These are phyloP conservation scores for Oscheius sp. DNA, from an alignment of 2,888 invertebrate species.

Conservation along the genomic window DNA sequence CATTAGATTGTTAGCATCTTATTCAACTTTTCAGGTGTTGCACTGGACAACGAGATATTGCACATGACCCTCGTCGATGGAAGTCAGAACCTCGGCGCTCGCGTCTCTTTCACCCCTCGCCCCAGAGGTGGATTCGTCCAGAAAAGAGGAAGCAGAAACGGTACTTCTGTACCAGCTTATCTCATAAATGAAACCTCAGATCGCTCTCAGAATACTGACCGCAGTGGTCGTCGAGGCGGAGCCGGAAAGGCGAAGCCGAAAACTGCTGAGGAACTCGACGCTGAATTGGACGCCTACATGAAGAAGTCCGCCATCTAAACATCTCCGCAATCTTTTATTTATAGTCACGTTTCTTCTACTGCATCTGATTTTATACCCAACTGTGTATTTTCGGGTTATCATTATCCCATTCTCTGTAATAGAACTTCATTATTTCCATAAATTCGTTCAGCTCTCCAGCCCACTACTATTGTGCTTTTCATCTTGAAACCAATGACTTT, in stretches of 20 bases:
- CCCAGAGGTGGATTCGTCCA: not conserved
- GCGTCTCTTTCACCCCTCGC: conserved; percentile 13
- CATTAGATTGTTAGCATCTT: conserved; percentile 44
- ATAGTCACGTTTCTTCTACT: not conserved
- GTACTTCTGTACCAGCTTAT: not conserved
- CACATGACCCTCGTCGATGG: conserved; percentile 30
- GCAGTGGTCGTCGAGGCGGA: conserved; percentile 3
- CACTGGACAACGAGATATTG: conserved; percentile 24
- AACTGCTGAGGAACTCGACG: conserved; percentile 48
- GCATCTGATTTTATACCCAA: not conserved
- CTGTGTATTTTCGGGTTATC: not conserved
- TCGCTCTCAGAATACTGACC: not conserved
- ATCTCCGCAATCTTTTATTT: not conserved
- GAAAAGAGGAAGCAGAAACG: not conserved
- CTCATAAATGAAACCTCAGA: not conserved
- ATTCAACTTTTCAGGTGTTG: not conserved
- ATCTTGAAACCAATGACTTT: too few species aligned
- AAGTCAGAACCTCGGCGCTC: not conserved
- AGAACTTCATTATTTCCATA: too few species aligned
- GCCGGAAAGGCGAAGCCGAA: conserved; percentile 41
- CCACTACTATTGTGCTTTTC: too few species aligned
- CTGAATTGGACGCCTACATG: conserved; percentile 54
- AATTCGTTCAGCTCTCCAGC: too few species aligned
- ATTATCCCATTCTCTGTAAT: not conserved
- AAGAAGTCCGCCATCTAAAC: conserved; percentile 30